Evolutionary conservation across 2,888 invertebrate genomes (phyloP), one percentile per base, ranked within the genome.

Genomic region (Phyto melanocephala): DNA sequence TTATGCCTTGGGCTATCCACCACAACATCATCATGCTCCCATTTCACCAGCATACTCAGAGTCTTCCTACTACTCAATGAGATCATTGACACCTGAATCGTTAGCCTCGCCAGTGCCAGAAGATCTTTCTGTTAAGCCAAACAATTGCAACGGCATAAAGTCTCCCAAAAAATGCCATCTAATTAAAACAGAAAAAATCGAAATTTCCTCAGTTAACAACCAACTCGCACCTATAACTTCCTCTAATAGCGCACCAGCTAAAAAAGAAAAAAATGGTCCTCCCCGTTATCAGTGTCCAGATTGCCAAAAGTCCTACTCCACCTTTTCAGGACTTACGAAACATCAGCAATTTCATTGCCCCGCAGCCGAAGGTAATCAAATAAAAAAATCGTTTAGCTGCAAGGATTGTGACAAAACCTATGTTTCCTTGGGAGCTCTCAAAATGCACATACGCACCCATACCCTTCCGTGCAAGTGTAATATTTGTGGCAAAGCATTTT

Each of bases 371-470:
- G 96, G 95, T 7, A 95, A 96, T 84, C 94, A 95, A 62, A 95
- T 97, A 58, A 95, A 97, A 90, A 98, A 98, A 91, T 96, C 97
- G 33, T 98, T 98, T 92, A 96, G 95, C 89, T 99, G 99, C 93
- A 98, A 98, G 91, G 96, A 96, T 91, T 99, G 99, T 92, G 96
- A 97, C 85, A 99, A 99, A 92, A 96, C 97, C 22, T 99, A 99
- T 92, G 96, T 97, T 10, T 97, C 98, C 0, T 92, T 99, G 84
- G 99, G 99, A 4, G 99, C 99, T 0, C 93, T 99, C 13, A 99
- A 99, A 92, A 99, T 99, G 99, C 99, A 99, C 92, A 99, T 99
- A 87, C 94, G 99, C 85, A 99, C 99, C 5, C 99, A 99, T 91
- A 99, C 99, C 1, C 92, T 99, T 87, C 99, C 99, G 7, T 99